Conservation (phyloP, 2,888 invertebrate genomes). For the Elysia crispata region DNA sequence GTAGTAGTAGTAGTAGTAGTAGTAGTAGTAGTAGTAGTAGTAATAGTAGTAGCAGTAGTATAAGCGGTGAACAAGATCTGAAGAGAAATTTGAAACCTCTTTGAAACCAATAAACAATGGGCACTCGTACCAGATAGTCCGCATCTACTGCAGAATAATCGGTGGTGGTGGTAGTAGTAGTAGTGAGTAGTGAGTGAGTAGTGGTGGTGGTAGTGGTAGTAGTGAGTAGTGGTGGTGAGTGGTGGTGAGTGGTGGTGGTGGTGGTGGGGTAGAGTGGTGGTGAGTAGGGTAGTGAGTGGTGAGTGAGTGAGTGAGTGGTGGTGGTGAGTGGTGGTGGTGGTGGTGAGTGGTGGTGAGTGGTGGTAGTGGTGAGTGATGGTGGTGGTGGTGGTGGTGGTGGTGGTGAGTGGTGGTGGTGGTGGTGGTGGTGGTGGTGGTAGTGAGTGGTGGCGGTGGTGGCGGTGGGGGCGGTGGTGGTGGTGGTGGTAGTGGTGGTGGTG, state of each 20-base stretch:
- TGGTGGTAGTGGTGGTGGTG: slow-evolving; percentile 10
- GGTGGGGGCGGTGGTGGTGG: background rate
- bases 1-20: slow-evolving; percentile 18
- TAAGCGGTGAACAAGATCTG: slow-evolving; percentile 18
- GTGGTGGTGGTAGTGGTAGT: no score
- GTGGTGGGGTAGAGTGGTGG: no score
- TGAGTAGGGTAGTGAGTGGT: no score
- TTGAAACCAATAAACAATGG: background rate
- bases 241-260: no score
- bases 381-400: slow-evolving; percentile 21
- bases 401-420: slow-evolving; percentile 1
- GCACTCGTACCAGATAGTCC: background rate
- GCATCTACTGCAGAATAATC: background rate
- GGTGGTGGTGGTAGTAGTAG: background rate
- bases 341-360: no score
- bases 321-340: no score
- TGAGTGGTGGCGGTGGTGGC: background rate
- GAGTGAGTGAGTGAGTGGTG: no score
- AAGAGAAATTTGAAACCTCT: background rate
- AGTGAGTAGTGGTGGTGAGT: no score
- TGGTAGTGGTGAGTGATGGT: no score
- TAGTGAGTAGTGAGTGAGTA: no score
- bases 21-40: slow-evolving; percentile 11
- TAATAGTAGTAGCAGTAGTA: slow-evolving; percentile 22
- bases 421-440: background rate